Base-by-base conservation (phyloP, 2,888 invertebrate genomes). In the Cryptus viduatorius region DNA sequence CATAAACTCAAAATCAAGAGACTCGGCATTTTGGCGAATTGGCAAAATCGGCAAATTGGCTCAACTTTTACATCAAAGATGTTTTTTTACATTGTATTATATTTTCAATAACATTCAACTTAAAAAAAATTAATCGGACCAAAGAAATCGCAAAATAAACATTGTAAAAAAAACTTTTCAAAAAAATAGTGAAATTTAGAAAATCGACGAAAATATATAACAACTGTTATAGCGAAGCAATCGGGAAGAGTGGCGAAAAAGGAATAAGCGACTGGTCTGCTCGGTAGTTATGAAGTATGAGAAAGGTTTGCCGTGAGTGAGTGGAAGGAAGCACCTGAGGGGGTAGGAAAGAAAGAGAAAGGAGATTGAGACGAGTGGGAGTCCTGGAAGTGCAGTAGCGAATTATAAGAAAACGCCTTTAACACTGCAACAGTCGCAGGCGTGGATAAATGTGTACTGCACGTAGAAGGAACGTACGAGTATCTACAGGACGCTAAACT, bases 331-430 rank as follows among this genome's bases (percentile, higher is more conserved):
- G 50, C n/a, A 50, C 42, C 37, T 19, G 16, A 37, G 19, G 16
- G 37, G 46, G 14, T 10, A 68, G n/a, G 19, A 24, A n/a, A 10
- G 31, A 44, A 12, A 12, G 46, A 44, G 46, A 16, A 8, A 31
- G 44, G 3, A 31, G 37, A 61, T 19, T 3, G 61, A 16, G 24
- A 59, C 59, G 31, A 19, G 53, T 53, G 46, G 8, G 31, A 75
- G 31, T 61, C 16, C 48, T 31, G 61, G 44, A 64, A 75, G 61
- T 64, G 73, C 8, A 61, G 5, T 37, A 29, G 77, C 59, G 68
- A 68, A 78, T 78, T 68, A 78, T 29, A 78, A 48, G 48, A 19
- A 50, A 78, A 69, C 78, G 69, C 59, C 24, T n/a, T 24, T 78
- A 59, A 29, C 44, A 46, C 31, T 68, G 53, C 48, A n/a, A 68